Evolutionary conservation across 2,888 invertebrate species (phyloP).

Genomic region (Lampropteryx suffumata): DNA sequence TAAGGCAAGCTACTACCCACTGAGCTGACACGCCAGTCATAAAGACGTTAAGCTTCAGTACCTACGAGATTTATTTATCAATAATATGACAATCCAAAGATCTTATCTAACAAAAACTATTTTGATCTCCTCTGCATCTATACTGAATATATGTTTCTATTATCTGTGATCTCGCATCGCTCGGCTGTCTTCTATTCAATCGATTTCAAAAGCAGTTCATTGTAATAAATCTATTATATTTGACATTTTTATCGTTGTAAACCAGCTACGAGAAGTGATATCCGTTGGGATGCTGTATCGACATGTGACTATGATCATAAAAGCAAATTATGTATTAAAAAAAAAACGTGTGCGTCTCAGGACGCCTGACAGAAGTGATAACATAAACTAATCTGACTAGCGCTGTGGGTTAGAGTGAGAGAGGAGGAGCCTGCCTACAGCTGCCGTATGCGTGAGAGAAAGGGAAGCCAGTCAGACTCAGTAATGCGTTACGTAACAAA

Average conservation of each 20-base stretch:
- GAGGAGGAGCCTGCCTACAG: too few species aligned
- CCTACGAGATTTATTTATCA: neutral
- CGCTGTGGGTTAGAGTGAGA: too few species aligned
- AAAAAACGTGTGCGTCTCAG: too few species aligned
- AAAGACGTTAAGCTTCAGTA: too few species aligned
- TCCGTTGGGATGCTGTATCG: conserved; percentile 40
- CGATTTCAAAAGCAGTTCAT: conserved; percentile 57
- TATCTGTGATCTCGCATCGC: conserved; percentile 43
- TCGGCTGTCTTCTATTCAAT: conserved; percentile 70
- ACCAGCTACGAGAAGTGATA: conserved; percentile 43
- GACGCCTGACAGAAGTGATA: too few species aligned
- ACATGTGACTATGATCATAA: neutral
- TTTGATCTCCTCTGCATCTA: neutral
- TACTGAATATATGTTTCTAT: conserved; percentile 6
- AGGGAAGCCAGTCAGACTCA: too few species aligned
- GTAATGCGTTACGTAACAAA: too few species aligned
- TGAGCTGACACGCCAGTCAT: too few species aligned
- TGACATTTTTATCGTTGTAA: conserved; percentile 65
- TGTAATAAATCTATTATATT: conserved; percentile 66
- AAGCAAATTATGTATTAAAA: neutral
- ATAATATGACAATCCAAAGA: conserved; percentile 1
- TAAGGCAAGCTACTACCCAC: too few species aligned
- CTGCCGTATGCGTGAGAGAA: too few species aligned
- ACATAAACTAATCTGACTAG: too few species aligned
- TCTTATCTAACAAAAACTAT: conserved; percentile 5